These are phyloP conservation scores for Caenorhabditis panamensis DNA, from an alignment of 2,888 invertebrate species.

Conservation along the genomic window DNA sequence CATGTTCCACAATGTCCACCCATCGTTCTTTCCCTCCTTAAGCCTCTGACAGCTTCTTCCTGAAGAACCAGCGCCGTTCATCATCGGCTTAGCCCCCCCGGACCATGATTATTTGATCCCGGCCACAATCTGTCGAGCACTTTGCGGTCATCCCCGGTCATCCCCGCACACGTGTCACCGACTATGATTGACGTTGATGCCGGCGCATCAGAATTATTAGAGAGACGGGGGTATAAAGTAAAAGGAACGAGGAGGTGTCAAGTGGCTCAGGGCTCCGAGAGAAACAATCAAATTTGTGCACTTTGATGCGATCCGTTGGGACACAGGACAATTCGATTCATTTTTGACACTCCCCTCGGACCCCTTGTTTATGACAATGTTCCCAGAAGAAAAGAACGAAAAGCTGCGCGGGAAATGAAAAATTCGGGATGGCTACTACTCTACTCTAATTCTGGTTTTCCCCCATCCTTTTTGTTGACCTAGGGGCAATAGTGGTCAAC, in stretches of 20 bases:
- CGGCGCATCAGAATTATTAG: constrained; percentile 25
- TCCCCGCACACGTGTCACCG: constrained; percentile 19
- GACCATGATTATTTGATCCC: constrained; percentile 55
- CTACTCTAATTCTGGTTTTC: not conserved
- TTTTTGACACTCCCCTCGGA: not conserved
- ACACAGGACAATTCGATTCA: not conserved
- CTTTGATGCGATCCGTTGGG: not conserved
- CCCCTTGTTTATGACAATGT: not conserved
- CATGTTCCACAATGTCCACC: constrained; percentile 21
- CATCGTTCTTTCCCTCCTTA: constrained; percentile 12
- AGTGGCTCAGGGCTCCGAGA: constrained; percentile 30
- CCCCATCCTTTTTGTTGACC: constrained; percentile 34
- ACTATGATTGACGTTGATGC: constrained; percentile 38
- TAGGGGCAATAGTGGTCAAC: constrained; percentile 2
- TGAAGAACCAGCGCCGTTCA: constrained; percentile 24
- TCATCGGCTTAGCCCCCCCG: constrained; percentile 38
- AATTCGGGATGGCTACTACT: constrained; percentile 3
- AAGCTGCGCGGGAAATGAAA: constrained; percentile 9
- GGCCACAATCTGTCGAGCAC: constrained; percentile 55
- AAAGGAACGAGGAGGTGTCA: constrained; percentile 34
- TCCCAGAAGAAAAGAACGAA: not conserved
- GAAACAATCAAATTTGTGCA: constrained; percentile 12
- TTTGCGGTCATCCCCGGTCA: constrained; percentile 10
- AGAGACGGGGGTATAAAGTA: constrained; percentile 18
- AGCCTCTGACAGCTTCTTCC: constrained; percentile 11